Evolutionary conservation across 2,113 vertebrate genomes (phyloP).

Genomic region (Tychaedon coryphoeus): DNA sequence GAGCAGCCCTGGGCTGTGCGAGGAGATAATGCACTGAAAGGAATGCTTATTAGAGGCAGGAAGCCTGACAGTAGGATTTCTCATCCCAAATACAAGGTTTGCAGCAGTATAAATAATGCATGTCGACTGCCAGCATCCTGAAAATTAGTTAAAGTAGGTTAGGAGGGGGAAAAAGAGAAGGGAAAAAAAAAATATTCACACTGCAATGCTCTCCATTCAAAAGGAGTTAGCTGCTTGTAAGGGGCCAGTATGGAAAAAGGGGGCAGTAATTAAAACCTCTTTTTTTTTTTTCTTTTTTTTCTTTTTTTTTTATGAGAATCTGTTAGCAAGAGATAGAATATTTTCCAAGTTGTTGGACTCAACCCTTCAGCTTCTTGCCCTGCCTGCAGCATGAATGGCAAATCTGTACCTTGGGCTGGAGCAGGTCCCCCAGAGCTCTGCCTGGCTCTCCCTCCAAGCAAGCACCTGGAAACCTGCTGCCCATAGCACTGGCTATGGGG

Average conservation of each 20-base stretch:
- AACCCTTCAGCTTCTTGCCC: neutral
- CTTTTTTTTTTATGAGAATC: neutral
- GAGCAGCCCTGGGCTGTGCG: conserved; percentile 29
- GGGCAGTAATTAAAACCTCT: neutral
- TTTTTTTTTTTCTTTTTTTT: neutral
- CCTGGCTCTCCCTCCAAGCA: neutral
- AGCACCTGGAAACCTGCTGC: neutral
- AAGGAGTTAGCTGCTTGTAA: neutral
- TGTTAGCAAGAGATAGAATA: neutral
- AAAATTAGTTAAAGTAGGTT: conserved; percentile 57
- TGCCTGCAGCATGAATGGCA: fast-evolving
- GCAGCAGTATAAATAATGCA: conserved; percentile 58
- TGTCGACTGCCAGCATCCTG: conserved; percentile 32
- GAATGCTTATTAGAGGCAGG: conserved; percentile 48
- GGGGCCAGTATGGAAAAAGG: neutral
- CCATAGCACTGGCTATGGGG: neutral
- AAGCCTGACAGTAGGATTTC: conserved; percentile 32
- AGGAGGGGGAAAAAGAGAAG: fast-evolving
- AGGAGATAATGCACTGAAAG: conserved; percentile 36
- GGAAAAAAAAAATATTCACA: neutral
- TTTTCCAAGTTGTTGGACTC: neutral
- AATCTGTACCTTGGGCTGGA: neutral
- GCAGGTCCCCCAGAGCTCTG: neutral
- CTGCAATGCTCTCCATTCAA: neutral
- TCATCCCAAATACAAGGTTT: conserved; percentile 31